Evolutionary conservation across 2,797 vertebrate genomes (phyloP).

Genomic region (Pelochelys cantorii): DNA sequence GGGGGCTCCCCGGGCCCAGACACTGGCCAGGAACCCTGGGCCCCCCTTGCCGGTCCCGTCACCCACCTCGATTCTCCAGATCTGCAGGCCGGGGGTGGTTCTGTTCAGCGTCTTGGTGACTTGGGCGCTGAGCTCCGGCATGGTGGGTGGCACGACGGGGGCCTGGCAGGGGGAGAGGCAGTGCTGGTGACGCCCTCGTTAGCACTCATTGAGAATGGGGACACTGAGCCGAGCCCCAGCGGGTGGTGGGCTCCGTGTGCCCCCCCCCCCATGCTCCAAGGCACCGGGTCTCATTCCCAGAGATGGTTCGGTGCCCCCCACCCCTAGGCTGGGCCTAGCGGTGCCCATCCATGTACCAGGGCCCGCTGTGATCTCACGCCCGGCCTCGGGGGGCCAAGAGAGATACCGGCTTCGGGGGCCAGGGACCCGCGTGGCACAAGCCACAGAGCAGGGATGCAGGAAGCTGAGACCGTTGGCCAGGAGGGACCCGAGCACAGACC

Average conservation of each 20-base stretch:
- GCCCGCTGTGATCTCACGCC: no score
- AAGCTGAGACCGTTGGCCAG: no score
- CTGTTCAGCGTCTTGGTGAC: slow-evolving; percentile 85
- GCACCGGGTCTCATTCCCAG: background rate
- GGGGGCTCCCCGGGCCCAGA: background rate
- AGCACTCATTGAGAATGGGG: background rate
- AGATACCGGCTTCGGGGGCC: no score
- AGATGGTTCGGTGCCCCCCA: no score
- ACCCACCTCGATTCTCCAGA: slow-evolving; percentile 92
- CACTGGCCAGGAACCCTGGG: background rate
- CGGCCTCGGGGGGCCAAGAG: no score
- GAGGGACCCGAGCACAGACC: no score
- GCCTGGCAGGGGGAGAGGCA: background rate
- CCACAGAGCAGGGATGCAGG: no score
- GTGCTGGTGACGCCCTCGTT: background rate
- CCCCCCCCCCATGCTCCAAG: no score
- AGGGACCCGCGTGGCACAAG: no score
- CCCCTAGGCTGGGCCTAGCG: no score
- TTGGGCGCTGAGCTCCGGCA: slow-evolving; percentile 83
- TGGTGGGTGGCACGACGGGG: slow-evolving; percentile 62
- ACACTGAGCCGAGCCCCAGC: background rate
- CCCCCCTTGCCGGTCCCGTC: no score
- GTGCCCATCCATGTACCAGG: no score
- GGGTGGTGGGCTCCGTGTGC: background rate
- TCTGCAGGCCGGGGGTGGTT: slow-evolving; percentile 87